Conservation (phyloP, 2,888 invertebrate species). For the Cerastis rubricosa region DNA sequence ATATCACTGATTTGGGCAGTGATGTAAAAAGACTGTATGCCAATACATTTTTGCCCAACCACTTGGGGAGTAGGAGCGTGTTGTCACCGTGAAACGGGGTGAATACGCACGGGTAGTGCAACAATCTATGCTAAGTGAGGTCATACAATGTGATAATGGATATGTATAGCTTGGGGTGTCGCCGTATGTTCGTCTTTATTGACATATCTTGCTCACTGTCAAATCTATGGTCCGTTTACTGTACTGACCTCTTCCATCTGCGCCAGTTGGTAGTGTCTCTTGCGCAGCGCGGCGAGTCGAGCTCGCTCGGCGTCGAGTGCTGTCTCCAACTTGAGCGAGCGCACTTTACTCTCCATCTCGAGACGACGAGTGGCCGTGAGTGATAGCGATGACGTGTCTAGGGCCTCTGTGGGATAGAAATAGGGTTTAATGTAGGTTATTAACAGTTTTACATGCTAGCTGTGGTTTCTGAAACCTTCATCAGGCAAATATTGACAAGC, state of each 20-base stretch:
- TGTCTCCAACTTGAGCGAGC: slow-evolving; percentile 97
- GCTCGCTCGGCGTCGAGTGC: slow-evolving; percentile 97
- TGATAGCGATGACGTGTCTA: slow-evolving; percentile 97
- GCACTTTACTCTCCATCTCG: slow-evolving; percentile 99
- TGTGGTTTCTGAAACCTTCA: too few relatives aligned
- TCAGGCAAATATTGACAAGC: background rate
- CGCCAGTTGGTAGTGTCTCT: slow-evolving; percentile 97
- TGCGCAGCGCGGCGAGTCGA: slow-evolving; percentile 95
- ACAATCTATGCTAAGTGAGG: too few relatives aligned
- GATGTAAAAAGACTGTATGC: background rate
- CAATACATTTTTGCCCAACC: background rate
- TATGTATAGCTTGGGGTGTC: too few relatives aligned
- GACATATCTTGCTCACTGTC: background rate
- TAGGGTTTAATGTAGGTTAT: background rate
- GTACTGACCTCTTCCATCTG: slow-evolving; percentile 90
- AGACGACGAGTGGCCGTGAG: slow-evolving; percentile 98
- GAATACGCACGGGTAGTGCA: background rate
- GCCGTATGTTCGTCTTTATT: background rate
- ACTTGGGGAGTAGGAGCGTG: too few relatives aligned
- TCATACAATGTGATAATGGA: too few relatives aligned
- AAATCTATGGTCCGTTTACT: background rate
- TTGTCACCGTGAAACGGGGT: background rate
- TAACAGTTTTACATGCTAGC: background rate
- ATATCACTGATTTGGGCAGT: background rate
- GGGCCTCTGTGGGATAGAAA: slow-evolving; percentile 91